Evolutionary conservation across 2,888 invertebrate genomes (phyloP).

Genomic region (Acronicta leporina): DNA sequence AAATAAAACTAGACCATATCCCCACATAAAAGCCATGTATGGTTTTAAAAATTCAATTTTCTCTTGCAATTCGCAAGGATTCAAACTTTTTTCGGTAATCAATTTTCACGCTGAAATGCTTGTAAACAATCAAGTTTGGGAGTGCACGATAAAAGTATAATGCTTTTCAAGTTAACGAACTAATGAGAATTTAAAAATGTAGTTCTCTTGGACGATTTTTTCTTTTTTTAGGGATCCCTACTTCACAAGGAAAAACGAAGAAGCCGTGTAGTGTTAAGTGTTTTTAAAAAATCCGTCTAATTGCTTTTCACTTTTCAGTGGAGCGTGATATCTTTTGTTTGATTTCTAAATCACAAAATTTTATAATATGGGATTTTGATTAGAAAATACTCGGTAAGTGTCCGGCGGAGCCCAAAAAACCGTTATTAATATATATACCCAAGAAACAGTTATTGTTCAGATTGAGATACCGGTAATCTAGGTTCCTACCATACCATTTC

Average conservation of each 20-base stretch:
- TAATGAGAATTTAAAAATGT: conserved; percentile 73
- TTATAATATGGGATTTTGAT: too few species aligned
- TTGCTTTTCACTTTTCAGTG: too few species aligned
- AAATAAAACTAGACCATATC: conserved; percentile 64
- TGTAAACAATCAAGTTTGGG: conserved; percentile 60
- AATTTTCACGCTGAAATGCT: conserved; percentile 61
- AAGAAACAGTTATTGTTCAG: too few species aligned
- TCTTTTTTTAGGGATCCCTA: conserved; percentile 30
- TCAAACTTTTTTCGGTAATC: conserved; percentile 63
- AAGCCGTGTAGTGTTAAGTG: too few species aligned
- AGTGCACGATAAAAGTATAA: conserved; percentile 52
- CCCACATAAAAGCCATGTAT: conserved; percentile 62
- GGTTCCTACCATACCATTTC: too few species aligned
- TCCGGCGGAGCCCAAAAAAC: too few species aligned
- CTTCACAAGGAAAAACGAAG: background rate
- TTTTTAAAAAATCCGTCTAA: too few species aligned
- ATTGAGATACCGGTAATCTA: too few species aligned
- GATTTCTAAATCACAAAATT: too few species aligned
- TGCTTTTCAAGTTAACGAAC: conserved; percentile 58
- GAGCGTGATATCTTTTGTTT: too few species aligned
- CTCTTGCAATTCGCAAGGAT: conserved; percentile 55
- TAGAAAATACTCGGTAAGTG: too few species aligned
- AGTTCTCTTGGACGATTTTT: conserved; percentile 43
- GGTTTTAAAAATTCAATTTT: conserved; percentile 73
- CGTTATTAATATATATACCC: too few species aligned